phyloP scores from a whole-genome alignment of 1,140 invertebrate species.

The Drosophila punjabiensis region DNA sequence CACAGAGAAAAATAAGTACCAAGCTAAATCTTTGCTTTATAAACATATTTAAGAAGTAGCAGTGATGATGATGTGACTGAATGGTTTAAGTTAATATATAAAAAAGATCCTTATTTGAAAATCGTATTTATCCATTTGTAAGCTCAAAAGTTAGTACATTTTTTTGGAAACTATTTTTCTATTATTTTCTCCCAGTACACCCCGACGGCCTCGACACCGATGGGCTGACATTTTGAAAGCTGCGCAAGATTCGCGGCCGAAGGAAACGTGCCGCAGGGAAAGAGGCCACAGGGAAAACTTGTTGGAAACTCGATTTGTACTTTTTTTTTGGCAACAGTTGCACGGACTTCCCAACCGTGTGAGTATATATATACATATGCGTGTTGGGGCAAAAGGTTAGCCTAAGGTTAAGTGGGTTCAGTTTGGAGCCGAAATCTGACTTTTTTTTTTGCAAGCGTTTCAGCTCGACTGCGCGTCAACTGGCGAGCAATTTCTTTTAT shows the following conservation, averaged over 20 bases:
- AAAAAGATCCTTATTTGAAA: accelerated
- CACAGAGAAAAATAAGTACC: slow-evolving; percentile 3
- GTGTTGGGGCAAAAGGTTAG: slow-evolving; percentile 52
- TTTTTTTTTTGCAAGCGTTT: slow-evolving; percentile 60
- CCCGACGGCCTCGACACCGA: slow-evolving; percentile 51
- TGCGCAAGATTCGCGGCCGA: slow-evolving; percentile 45
- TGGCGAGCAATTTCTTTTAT: slow-evolving; percentile 65
- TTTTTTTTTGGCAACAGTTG: slow-evolving; percentile 48
- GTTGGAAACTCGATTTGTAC: slow-evolving; percentile 35
- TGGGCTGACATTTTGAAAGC: slow-evolving; percentile 61
- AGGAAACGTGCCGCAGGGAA: slow-evolving; percentile 22
- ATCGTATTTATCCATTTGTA: background rate
- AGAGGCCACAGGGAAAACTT: slow-evolving; percentile 33
- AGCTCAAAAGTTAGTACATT: too few species aligned
- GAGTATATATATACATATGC: background rate
- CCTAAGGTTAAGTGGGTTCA: slow-evolving; percentile 58
- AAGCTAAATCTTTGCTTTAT: background rate
- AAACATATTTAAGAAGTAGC: background rate
- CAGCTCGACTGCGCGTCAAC: slow-evolving; percentile 51
- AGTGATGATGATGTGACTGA: accelerated
- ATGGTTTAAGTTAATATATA: background rate
- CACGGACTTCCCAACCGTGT: slow-evolving; percentile 26
- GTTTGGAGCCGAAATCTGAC: slow-evolving; percentile 33
- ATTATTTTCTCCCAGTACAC: slow-evolving; percentile 3
- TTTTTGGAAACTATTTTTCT: accelerated